Conservation (phyloP, 2,888 invertebrate genomes). For the Neoscelio sp. region DNA sequence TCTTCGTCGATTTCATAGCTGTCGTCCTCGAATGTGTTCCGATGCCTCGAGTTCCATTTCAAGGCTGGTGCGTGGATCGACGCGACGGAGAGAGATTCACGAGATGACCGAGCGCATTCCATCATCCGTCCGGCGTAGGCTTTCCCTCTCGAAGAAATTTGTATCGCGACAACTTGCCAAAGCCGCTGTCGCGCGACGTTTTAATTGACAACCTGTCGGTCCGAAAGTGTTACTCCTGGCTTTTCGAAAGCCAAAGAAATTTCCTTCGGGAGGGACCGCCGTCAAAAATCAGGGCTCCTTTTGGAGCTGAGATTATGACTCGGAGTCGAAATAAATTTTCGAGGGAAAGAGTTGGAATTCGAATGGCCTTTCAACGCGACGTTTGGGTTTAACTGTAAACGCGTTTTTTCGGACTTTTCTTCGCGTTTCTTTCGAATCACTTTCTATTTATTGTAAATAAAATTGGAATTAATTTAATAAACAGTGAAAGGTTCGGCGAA, state of each 20-base stretch:
- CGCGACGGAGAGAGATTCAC: constrained; percentile 71
- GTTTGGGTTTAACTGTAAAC: too few species aligned
- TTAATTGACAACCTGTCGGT: constrained; percentile 68
- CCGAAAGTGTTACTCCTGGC: constrained; percentile 19
- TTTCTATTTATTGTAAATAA: too few species aligned
- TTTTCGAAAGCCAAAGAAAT: constrained; percentile 34
- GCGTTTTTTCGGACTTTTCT: too few species aligned
- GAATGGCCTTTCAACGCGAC: too few species aligned
- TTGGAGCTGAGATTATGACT: too few species aligned
- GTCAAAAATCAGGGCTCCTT: constrained; percentile 22
- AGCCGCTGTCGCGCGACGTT: constrained; percentile 70
- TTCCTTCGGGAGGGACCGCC: background rate
- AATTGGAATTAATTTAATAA: too few species aligned
- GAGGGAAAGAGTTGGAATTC: too few species aligned
- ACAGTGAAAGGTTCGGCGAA: too few species aligned
- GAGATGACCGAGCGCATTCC: constrained; percentile 80
- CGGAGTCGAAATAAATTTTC: too few species aligned
- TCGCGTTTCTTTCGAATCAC: too few species aligned
- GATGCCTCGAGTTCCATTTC: constrained; percentile 75
- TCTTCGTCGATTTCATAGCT: constrained; percentile 81
- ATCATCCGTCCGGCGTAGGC: constrained; percentile 62
- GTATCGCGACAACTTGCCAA: constrained; percentile 73
- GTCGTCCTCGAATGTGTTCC: constrained; percentile 74
- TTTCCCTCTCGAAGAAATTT: constrained; percentile 78
- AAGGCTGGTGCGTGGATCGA: constrained; percentile 73